Base-by-base conservation (phyloP, 2,113 vertebrate genomes). In the Phasianus colchicus region DNA sequence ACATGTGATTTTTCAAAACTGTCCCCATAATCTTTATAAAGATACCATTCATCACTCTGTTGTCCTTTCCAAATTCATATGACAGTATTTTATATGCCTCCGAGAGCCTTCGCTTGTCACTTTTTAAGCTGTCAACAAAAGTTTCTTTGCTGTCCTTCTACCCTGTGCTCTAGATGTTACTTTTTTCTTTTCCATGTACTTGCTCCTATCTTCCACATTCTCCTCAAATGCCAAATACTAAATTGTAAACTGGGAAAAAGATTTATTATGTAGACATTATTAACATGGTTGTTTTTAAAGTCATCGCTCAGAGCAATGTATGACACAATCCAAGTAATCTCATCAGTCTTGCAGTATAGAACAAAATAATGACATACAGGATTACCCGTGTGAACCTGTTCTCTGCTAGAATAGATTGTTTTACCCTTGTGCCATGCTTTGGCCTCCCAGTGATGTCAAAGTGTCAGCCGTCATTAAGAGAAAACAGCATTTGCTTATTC, bases 401-500 rank as follows among this genome's bases (percentile, higher is more conserved):
- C 6, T 58, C 47, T 80, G 42, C 66, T 73, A 11, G 67, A 73
- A 50, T n/a, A 77, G 54, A 34, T n/a, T n/a, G 64, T 71, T 80
- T 50, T 93, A 10, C 25, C 17, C 20, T 34, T 66, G 25, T 73
- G 58, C 36, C 5, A 1, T 34, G 32, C 36, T 63, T 61, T 80
- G 40, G 36, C 72, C 8, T 14, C 20, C 21, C 27, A 47, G 21
- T 83, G 60, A 60, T 92, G 60, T 57, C 64, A 47, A 89, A 89
- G 38, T 80, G 89, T 89, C 84, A 83, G 32, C 55, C 72, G 9
- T 70, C 42, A 89, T 91, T 91, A 79, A 86, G 76, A 86, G 69
- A 65, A 76, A 86, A 3, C 15, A 24, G 9, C n/a, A 57, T 83
- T 91, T 91, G 29, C 42, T 91, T 89, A 83, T 82, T 92, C 38